phyloP scores from a whole-genome alignment of 92 coral and sea anemone species.

The Porites divaricata region DNA sequence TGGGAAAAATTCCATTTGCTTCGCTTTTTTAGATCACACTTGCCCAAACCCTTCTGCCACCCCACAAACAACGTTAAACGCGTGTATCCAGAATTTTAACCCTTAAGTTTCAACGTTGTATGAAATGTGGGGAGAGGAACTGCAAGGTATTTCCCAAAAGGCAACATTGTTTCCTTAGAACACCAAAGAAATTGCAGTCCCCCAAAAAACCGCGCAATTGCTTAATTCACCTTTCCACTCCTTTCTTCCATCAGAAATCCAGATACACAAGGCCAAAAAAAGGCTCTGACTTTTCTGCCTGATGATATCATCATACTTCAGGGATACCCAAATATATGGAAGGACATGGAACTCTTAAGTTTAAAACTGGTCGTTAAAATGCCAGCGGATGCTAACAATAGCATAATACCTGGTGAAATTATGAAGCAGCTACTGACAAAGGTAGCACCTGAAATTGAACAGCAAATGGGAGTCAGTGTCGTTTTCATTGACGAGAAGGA shows the following conservation, averaged over 20 bases:
- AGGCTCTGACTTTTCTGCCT: conserved; percentile 3
- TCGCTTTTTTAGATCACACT: too few species aligned
- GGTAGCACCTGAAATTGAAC: conserved; percentile 33
- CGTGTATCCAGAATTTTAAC: too few species aligned
- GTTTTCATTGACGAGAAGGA: conserved; percentile 10
- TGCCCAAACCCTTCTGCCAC: too few species aligned
- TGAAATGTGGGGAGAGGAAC: too few species aligned
- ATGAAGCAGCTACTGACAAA: neutral
- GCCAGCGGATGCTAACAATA: conserved; percentile 13
- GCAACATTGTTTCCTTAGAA: too few species aligned
- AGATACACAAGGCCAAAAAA: conserved; percentile 11
- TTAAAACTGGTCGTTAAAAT: conserved; percentile 22
- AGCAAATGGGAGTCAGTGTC: conserved; percentile 5
- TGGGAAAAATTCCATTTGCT: too few species aligned
- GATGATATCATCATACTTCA: conserved; percentile 39
- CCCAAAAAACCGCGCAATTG: too few species aligned
- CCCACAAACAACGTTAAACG: too few species aligned
- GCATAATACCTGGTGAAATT: conserved; percentile 2
- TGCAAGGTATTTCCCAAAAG: too few species aligned
- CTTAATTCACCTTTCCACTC: too few species aligned
- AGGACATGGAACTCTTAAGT: conserved; percentile 12
- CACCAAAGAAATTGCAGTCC: too few species aligned
- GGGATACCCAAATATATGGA: conserved; percentile 32
- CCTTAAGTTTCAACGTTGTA: too few species aligned
- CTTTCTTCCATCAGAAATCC: conserved; percentile 7